These are phyloP conservation scores for Microplitis manilae DNA, from an alignment of 2,888 invertebrate genomes.

Conservation along the genomic window DNA sequence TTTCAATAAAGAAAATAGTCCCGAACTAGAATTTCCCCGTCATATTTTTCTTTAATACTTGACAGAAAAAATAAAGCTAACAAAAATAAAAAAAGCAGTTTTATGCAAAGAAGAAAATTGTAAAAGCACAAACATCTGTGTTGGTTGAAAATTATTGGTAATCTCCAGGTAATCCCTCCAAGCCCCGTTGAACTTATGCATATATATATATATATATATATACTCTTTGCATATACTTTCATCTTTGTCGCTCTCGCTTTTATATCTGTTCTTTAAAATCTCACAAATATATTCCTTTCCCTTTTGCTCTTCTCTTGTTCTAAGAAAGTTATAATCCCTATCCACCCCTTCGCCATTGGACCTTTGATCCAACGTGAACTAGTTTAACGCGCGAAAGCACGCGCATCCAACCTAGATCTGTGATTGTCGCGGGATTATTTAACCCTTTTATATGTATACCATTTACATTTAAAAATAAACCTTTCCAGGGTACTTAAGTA, in stretches of 20 bases:
- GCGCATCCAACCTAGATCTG: neutral
- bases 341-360: constrained; percentile 6
- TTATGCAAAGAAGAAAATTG: neutral
- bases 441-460: constrained; percentile 12
- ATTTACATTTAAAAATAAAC: no score
- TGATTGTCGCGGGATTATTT: constrained; percentile 25
- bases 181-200: constrained; percentile 10
- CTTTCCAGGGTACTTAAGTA: no score
- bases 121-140: neutral
- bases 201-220: neutral
- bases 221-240: neutral
- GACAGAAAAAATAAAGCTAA: neutral
- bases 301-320: constrained; percentile 7
- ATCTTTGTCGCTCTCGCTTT: neutral
- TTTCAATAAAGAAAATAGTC: neutral
- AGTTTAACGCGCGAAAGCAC: constrained; percentile 28
- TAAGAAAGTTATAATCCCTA: constrained; percentile 26
- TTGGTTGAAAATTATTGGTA: constrained; percentile 31
- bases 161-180: constrained; percentile 25
- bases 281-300: constrained; percentile 12
- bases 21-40: neutral
- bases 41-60: constrained; percentile 1
- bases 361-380: constrained; percentile 28
- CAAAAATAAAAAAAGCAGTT: neutral
- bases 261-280: no score